Evolutionary conservation across 2,113 vertebrate species (phyloP).

Genomic region (Callorhinus ursinus): DNA sequence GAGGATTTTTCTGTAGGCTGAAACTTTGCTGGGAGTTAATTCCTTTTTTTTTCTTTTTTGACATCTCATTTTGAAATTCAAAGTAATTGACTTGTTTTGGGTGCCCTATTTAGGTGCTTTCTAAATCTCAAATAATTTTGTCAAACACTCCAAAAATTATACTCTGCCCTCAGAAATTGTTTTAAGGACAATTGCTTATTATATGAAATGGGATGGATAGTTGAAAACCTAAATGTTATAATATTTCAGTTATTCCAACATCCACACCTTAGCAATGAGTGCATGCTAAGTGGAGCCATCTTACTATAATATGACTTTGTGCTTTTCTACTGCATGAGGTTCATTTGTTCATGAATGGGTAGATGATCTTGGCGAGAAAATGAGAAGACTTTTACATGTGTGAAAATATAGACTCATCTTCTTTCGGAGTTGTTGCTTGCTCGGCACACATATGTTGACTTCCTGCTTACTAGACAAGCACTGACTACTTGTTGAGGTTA

Average conservation of each 20-base stretch:
- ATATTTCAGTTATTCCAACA: slow-evolving; percentile 24
- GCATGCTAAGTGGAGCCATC: background rate
- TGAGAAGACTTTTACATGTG: background rate
- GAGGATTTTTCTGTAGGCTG: background rate
- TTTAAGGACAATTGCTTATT: slow-evolving; percentile 14
- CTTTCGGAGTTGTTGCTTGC: background rate
- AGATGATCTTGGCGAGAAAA: slow-evolving; percentile 49
- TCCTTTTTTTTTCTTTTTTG: background rate
- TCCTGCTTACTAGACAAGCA: background rate
- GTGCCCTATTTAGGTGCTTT: slow-evolving; percentile 4
- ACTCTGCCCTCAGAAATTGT: background rate
- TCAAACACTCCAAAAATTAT: background rate
- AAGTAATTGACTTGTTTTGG: slow-evolving; percentile 43
- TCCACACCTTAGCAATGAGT: background rate
- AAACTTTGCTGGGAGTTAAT: slow-evolving; percentile 21
- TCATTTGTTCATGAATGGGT: background rate
- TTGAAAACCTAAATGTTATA: background rate
- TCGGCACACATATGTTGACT: background rate
- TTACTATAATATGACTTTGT: background rate
- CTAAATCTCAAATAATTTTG: slow-evolving; percentile 48
- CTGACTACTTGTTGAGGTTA: background rate
- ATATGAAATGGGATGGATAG: background rate
- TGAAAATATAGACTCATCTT: background rate
- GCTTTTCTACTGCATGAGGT: background rate
- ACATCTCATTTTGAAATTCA: slow-evolving; percentile 45